Evolutionary conservation across 2,797 vertebrate species (phyloP).

Genomic region (Hydrolagus colliei): DNA sequence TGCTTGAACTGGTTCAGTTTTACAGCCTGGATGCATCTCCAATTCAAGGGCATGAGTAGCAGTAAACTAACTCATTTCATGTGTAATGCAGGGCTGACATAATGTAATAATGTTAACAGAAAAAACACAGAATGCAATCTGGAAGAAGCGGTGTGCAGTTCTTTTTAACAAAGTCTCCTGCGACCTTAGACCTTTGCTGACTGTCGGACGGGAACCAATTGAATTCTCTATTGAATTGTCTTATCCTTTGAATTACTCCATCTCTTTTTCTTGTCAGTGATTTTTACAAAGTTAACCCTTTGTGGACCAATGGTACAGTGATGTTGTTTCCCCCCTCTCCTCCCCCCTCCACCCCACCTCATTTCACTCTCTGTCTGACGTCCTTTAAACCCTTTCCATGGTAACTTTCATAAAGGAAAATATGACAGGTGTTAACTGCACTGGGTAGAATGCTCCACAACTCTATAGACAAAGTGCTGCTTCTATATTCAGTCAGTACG

Average conservation of each 20-base stretch:
- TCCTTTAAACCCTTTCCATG: neutral
- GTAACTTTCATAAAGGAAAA: neutral
- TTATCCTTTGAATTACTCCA: constrained; percentile 21
- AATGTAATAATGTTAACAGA: constrained; percentile 34
- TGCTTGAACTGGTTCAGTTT: constrained; percentile 26
- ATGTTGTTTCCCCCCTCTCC: neutral
- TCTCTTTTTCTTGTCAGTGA: constrained; percentile 9
- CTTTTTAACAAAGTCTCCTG: constrained; percentile 30
- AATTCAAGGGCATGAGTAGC: constrained; percentile 30
- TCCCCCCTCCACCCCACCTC: too few relatives aligned
- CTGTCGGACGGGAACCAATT: constrained; percentile 29
- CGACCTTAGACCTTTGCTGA: constrained; percentile 32
- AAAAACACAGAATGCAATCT: constrained; percentile 33
- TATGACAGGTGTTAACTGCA: neutral
- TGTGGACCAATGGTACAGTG: neutral
- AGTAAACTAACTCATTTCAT: constrained; percentile 31
- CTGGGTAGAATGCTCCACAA: neutral
- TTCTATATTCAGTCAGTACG: neutral
- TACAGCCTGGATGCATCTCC: constrained; percentile 26
- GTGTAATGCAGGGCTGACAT: constrained; percentile 33
- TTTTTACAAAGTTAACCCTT: constrained; percentile 19
- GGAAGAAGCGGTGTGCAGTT: constrained; percentile 25
- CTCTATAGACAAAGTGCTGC: neutral
- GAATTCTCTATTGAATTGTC: constrained; percentile 28
- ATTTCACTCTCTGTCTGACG: neutral